A percentile compares a stretch with the other conserved stretches of the same genome.
Conservation (phyloP, 2,797 vertebrate species). For the Remorina albescens region DNA sequence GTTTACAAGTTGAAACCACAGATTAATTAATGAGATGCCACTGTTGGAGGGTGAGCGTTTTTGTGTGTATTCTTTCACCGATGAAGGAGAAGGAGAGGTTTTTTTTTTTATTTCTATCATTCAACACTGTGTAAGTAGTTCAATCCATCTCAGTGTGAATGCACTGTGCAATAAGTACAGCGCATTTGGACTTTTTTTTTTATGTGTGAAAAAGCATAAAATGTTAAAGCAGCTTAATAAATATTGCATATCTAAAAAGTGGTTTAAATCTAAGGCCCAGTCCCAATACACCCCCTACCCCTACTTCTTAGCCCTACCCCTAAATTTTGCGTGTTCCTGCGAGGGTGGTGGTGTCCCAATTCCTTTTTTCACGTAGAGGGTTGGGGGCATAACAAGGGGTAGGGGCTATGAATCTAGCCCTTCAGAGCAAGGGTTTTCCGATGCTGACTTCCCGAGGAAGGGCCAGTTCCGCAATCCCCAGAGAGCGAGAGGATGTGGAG, state of each 20-base stretch:
- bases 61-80: not conserved
- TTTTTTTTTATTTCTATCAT: not conserved
- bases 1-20: not conserved
- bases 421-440: too few species aligned
- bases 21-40: not conserved
- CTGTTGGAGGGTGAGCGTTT: not conserved
- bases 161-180: not conserved
- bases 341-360: too few species aligned
- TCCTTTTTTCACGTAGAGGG: too few species aligned
- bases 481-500: too few species aligned
- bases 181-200: not conserved
- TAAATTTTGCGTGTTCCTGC: too few species aligned
- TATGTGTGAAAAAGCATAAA: not conserved
- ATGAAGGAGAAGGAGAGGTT: not conserved
- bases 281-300: too few species aligned
- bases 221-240: not conserved
- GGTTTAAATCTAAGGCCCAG: too few species aligned
- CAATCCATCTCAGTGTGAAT: not conserved
- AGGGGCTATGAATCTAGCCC: too few species aligned
- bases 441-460: too few species aligned
- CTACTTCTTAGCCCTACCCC: too few species aligned
- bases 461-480: too few species aligned
- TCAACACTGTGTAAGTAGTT: not conserved
- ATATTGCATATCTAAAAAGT: not conserved
- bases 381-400: too few species aligned